phyloP scores from a whole-genome alignment of 2,888 invertebrate genomes.

The Rutpela maculata region DNA sequence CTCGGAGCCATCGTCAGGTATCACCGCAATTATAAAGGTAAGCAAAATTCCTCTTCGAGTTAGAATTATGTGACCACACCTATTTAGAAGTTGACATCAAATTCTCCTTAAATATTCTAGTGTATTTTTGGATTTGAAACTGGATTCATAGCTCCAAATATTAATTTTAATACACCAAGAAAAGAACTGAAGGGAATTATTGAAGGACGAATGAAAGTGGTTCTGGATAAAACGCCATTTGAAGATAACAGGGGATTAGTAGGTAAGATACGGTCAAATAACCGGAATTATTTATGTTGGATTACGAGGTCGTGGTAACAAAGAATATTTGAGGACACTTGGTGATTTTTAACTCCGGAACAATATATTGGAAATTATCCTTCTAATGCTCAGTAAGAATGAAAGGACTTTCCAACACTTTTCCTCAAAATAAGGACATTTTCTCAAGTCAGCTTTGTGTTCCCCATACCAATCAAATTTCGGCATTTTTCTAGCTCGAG shows the following conservation, averaged over 20 bases:
- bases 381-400: no score
- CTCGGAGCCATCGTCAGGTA: conserved; percentile 89
- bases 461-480: no score
- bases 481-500: no score
- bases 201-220: conserved; percentile 81
- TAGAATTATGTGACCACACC: no score
- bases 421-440: no score
- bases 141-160: conserved; percentile 88
- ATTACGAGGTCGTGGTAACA: no score
- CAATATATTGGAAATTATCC: no score
- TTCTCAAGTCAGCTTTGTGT: no score
- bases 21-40: conserved; percentile 89
- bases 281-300: no score
- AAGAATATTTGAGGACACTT: no score
- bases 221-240: conserved; percentile 83
- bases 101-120: conserved; percentile 28
- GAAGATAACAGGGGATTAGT: conserved; percentile 80
- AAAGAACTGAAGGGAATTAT: conserved; percentile 78
- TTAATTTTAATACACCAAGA: conserved; percentile 79
- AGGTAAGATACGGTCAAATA: conserved; percentile 71
- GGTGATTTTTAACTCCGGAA: no score
- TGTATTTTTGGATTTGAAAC: conserved; percentile 82
- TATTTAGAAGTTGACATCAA: background rate
- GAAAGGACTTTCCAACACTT: no score
- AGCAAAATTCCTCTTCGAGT: background rate